Percentiles rank a stretch among this genome's conserved stretches.
Evolutionary conservation across 2,797 vertebrate species (phyloP).

Genomic region (Lacerta bilineata): DNA sequence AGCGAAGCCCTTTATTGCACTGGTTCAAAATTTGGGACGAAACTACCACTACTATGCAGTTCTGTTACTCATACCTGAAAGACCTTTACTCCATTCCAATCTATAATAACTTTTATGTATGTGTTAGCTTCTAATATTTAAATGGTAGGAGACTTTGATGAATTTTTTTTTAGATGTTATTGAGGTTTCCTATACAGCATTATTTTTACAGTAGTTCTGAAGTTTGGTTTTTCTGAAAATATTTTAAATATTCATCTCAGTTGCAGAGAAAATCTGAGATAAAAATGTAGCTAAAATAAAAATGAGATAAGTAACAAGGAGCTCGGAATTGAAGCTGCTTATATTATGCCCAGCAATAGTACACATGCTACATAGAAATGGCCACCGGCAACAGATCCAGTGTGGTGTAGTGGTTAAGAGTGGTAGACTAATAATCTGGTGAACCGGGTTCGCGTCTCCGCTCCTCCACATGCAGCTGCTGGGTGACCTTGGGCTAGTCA

Average conservation of each 20-base stretch:
- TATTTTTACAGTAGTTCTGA: background rate
- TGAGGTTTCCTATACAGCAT: background rate
- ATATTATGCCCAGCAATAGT: background rate
- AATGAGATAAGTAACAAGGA: background rate
- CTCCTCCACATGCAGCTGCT: too few relatives aligned
- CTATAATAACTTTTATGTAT: background rate
- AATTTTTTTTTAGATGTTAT: background rate
- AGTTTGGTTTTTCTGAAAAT: background rate
- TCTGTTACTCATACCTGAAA: background rate
- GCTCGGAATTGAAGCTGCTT: background rate
- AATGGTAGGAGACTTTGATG: background rate
- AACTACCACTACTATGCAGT: background rate
- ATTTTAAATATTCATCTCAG: background rate
- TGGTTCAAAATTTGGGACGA: background rate
- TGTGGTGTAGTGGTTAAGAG: too few relatives aligned
- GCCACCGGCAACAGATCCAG: background rate
- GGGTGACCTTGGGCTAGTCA: too few relatives aligned
- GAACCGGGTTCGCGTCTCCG: too few relatives aligned
- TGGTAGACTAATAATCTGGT: too few relatives aligned
- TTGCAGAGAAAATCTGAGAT: background rate
- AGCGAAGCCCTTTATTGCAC: background rate
- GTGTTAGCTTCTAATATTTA: background rate
- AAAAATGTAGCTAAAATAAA: background rate
- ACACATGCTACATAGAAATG: rapidly evolving
- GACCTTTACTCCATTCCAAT: background rate